These are phyloP conservation scores for Lasaia peninsularis DNA, from an alignment of 1,140 invertebrate genomes.

Conservation along the genomic window DNA sequence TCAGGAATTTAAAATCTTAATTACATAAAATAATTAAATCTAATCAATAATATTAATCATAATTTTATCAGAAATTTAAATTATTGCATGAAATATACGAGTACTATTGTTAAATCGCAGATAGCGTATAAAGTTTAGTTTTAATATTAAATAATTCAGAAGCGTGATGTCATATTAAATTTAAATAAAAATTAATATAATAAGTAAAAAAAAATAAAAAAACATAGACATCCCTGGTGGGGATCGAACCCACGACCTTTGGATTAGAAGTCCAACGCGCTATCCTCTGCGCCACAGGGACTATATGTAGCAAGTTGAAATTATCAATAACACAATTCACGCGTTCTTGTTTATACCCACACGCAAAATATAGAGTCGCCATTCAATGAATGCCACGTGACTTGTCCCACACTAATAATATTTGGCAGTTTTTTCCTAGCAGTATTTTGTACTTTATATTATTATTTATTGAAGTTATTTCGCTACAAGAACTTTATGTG, in stretches of 20 bases:
- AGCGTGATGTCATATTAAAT: background rate
- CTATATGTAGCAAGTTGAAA: conserved; percentile 22
- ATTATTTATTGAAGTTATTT: no score
- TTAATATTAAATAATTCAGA: no score
- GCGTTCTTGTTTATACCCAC: background rate
- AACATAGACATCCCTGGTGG: conserved; percentile 72
- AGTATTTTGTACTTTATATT: no score
- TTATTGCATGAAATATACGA: no score
- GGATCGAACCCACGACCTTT: conserved; percentile 81
- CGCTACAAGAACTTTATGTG: no score
- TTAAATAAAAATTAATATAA: conserved; percentile 12
- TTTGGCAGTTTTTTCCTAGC: no score
- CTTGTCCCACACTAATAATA: background rate
- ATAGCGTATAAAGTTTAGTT: no score
- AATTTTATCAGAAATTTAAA: no score
- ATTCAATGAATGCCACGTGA: background rate
- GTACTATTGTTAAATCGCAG: no score
- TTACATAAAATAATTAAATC: no score
- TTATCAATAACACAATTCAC: conserved; percentile 6
- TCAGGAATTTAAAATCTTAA: no score
- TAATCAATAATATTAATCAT: no score
- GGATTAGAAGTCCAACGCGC: conserved; percentile 81
- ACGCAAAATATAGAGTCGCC: background rate
- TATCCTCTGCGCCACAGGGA: conserved; percentile 79
- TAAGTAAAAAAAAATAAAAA: conserved; percentile 7